Evolutionary conservation across 2,797 vertebrate species (phyloP), one percentile per base, ranked within the genome.

Genomic region (Mormyrus hasselquistii): DNA sequence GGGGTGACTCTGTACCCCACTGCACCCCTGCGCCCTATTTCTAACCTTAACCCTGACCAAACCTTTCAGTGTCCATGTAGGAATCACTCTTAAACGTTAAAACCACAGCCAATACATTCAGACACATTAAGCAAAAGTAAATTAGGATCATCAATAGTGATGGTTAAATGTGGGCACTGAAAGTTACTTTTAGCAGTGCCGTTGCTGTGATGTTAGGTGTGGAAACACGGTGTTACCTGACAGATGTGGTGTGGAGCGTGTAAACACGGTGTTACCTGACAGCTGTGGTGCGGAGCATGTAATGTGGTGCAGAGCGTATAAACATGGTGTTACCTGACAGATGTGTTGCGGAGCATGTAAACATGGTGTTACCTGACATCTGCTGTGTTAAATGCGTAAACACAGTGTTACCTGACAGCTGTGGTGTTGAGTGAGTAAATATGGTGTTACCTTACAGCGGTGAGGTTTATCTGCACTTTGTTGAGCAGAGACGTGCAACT

Each of bases 401-500:
- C 53, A 55, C 16, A 19, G 14, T 55, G 52, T 53, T 44, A 47
- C 41, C 19, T 12, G 41, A 47, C 41, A 44, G 79, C 22, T 22
- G 87, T 62, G 34, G 59, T 53, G 87, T 76, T 83, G 3, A 25
- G 4, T 49, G 0, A 14, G 16, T 89, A 52, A 88, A 4, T 87
- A 19, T 79, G 57, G 55, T 4, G 6, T 57, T 94, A 98, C 97
- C 97, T 98, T 91, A 91, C 92, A 25, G 96, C 96, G 0, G 86
- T 91, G 52, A 98, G 95, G 90, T 95, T 97, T 92, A 98, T 95
- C 85, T 96, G 95, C 49, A 97, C 95, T 89, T 96, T 95, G 91
- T 90, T 96, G 90, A 95, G 93, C 44, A 98, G 95, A 85, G 94
- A 93, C 0, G 96, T 94, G 90, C 98, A 98, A 93, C 97, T 98